Evolutionary conservation across 1,140 invertebrate genomes (phyloP).

Genomic region (Caenorhabditis inopinata): DNA sequence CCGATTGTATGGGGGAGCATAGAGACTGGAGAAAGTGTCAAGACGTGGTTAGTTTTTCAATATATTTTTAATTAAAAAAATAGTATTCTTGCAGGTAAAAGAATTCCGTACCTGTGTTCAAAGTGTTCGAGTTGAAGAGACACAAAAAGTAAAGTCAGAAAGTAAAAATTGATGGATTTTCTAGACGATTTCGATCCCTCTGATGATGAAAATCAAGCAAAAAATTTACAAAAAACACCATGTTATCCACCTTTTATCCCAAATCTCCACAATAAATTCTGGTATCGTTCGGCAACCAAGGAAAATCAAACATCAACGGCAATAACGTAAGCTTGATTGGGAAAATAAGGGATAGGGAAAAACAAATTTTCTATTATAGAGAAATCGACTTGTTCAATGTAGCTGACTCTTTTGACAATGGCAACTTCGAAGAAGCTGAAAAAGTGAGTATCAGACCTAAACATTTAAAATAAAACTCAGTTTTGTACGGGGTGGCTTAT

Average conservation of each 20-base stretch:
- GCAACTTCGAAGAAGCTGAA: not conserved
- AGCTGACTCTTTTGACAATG: not conserved
- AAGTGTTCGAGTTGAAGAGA: constrained; percentile 13
- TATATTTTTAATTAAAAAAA: not conserved
- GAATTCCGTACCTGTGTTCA: constrained; percentile 9
- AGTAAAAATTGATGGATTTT: not conserved
- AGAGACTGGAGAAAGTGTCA: constrained; percentile 48
- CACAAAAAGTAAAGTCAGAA: not conserved
- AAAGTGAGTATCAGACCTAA: not conserved
- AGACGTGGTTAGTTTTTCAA: constrained; percentile 2
- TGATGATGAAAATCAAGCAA: not conserved
- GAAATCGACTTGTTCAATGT: constrained; percentile 9
- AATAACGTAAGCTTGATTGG: not conserved
- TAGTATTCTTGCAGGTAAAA: not conserved
- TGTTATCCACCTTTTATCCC: not conserved
- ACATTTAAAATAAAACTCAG: too few species aligned
- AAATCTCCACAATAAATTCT: not conserved
- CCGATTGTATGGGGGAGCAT: constrained; percentile 46
- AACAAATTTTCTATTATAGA: not conserved
- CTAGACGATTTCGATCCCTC: not conserved
- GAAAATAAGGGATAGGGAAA: not conserved
- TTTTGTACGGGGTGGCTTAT: too few species aligned
- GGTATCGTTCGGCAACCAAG: not conserved
- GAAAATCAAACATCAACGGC: constrained; percentile 10
- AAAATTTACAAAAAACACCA: not conserved